Evolutionary conservation across 64 coral and sea anemone species (phyloP), one percentile per base, ranked within the genome.

Genomic region (Pocillopora damicornis): DNA sequence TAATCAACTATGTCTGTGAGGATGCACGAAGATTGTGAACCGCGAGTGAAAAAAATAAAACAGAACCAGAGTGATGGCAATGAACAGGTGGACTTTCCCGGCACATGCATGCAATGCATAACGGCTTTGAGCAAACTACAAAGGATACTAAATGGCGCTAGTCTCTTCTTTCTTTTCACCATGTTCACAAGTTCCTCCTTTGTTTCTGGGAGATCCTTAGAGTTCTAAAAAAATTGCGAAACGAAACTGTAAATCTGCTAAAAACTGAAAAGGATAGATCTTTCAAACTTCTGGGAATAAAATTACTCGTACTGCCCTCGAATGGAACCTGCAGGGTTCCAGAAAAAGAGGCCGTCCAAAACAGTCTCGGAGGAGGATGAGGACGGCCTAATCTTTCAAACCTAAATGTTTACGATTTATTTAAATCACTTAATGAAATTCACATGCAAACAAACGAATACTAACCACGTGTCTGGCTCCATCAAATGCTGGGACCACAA

Each of bases 131-230:
- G 8, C 20, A 71, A 11, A 71, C 4, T 71, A n/a, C 67, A 10
- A 85, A 85, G 81, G 81, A 85, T 85, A 85, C 81, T 85, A 85
- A 85, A 85, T 72, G 81, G 81, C 11, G 81, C 36, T 17, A 85
- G 36, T n/a, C 56, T 85, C 18, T 67, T 57, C 22, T 85, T 73
- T 7, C 64, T 85, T 85, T 85, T 85, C 10, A 85, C 63, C 63
- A 85, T 72, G 26, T n/a, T 58, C 14, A 85, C 12, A 14, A 85
- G 37, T 5, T 85, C 65, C 37, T 85, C 81, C 20, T 85, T 85
- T 18, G 81, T 85, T 17, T 73, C 64, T 58, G 81, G 81, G 30
- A 85, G 81, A 72, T 85, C 81, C 15, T 22, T 51, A 26, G 61
- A 56, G 20, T 72, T 72, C 81, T 85, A 36, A 71, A 85, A 51